Conservation (phyloP, 2,113 vertebrate genomes). For the Albula goreensis region DNA sequence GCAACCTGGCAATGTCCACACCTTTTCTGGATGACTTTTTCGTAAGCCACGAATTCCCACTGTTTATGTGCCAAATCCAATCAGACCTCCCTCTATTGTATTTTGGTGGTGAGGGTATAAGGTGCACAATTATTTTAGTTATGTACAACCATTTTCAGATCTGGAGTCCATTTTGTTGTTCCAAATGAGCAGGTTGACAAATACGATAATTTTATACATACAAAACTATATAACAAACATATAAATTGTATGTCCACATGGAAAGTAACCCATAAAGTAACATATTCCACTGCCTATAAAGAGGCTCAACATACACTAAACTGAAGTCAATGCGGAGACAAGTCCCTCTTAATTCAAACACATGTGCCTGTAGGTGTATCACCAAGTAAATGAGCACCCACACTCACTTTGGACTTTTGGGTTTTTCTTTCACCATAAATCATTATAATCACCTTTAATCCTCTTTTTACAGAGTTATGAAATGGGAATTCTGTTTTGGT, state of each 20-base stretch:
- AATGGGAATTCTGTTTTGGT: neutral
- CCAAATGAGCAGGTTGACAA: neutral
- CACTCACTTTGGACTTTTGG: neutral
- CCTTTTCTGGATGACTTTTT: constrained; percentile 30
- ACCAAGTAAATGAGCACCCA: neutral
- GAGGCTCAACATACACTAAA: neutral
- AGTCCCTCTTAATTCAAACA: neutral
- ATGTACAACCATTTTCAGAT: constrained; percentile 47
- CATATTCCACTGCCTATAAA: neutral
- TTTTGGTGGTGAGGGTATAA: constrained; percentile 38
- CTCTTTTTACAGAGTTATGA: neutral
- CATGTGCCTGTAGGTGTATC: neutral
- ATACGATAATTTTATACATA: no score
- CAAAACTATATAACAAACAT: no score
- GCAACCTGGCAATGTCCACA: constrained; percentile 1
- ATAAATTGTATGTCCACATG: no score
- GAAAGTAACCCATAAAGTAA: no score
- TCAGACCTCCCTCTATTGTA: constrained; percentile 44
- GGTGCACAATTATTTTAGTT: constrained; percentile 51
- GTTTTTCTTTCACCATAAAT: neutral
- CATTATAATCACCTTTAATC: neutral
- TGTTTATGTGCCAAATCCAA: constrained; percentile 48
- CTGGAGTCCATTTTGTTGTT: neutral
- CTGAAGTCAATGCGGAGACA: neutral
- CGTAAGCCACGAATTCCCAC: constrained; percentile 45